Evolutionary conservation across 2,888 invertebrate genomes (phyloP).

Genomic region (Apantesis nais): DNA sequence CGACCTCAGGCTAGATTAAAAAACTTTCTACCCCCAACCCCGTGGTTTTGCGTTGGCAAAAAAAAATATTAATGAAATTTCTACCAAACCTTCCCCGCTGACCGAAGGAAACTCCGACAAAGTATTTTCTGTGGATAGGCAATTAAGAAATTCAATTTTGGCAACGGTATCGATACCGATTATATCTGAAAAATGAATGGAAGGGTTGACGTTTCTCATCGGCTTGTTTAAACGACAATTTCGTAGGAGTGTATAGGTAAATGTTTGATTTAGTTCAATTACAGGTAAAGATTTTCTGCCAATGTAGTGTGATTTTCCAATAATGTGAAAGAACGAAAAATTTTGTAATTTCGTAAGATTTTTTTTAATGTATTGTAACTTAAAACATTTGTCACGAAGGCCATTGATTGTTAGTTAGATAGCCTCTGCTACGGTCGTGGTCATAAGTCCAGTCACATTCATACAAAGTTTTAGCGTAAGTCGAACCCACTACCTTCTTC

Average conservation of each 20-base stretch:
- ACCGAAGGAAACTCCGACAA: conserved; percentile 72
- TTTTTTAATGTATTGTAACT: no score
- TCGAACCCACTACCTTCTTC: no score
- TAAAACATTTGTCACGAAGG: no score
- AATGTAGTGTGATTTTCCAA: neutral
- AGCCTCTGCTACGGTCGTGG: no score
- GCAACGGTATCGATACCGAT: conserved; percentile 36
- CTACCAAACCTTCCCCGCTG: conserved; percentile 64
- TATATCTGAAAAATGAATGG: conserved; percentile 26
- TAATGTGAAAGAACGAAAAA: no score
- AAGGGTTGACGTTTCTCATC: conserved; percentile 37
- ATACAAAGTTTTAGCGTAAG: no score
- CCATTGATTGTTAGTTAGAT: no score
- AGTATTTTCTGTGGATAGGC: conserved; percentile 72
- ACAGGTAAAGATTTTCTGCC: neutral
- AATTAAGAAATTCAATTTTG: conserved; percentile 77
- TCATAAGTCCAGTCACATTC: no score
- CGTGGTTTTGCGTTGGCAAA: conserved; percentile 54
- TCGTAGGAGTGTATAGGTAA: conserved; percentile 15
- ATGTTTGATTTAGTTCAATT: conserved; percentile 12
- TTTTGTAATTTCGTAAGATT: no score
- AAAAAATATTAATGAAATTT: conserved; percentile 78
- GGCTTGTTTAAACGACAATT: conserved; percentile 34
- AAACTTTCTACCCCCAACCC: conserved; percentile 67
- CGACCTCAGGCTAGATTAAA: conserved; percentile 73